Evolutionary conservation across 2,888 invertebrate genomes (phyloP).

Genomic region (Drosophila meridiana): DNA sequence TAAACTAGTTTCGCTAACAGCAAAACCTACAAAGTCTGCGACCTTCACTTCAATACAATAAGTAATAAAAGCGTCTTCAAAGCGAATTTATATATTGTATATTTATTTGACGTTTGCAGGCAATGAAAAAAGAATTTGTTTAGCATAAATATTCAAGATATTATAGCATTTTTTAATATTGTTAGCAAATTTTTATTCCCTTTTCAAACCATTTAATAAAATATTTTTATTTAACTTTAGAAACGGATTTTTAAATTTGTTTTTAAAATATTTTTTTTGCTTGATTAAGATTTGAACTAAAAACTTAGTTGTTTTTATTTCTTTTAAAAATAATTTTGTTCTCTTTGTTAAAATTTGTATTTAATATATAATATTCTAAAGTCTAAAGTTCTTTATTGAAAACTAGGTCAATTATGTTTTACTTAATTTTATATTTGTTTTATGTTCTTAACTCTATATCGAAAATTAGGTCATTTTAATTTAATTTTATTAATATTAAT

Average conservation of each 20-base stretch:
- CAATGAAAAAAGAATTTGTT: background rate
- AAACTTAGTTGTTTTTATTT: no score
- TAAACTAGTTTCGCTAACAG: background rate
- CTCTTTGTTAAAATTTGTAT: no score
- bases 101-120: background rate
- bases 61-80: constrained; percentile 4
- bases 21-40: background rate
- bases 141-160: background rate
- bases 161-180: background rate
- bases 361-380: no score
- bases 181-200: background rate
- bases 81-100: background rate
- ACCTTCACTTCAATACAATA: constrained; percentile 11
- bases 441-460: background rate
- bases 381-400: no score
- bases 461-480: background rate
- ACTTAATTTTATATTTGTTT: no score
- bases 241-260: background rate
- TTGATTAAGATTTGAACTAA: no score
- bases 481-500: background rate
- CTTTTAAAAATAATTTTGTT: no score
- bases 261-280: no score
- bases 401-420: no score
- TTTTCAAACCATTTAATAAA: background rate
- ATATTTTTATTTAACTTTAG: background rate